A percentile compares a stretch with the other conserved stretches of the same genome.
These are phyloP conservation scores for Drosophila triauraria DNA, from an alignment of 1,140 invertebrate genomes.

Conservation along the genomic window DNA sequence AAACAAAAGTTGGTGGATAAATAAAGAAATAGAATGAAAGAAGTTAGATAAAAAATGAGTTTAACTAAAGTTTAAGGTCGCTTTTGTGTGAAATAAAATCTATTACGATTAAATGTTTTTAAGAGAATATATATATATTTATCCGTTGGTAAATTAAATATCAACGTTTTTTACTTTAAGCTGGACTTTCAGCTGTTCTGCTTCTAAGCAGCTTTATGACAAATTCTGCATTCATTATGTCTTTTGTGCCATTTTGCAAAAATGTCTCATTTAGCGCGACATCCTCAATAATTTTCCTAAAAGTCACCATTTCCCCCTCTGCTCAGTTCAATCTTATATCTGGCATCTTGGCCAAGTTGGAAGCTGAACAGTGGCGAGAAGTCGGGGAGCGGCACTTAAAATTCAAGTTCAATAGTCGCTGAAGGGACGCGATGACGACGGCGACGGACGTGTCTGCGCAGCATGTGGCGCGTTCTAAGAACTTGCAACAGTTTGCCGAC, in stretches of 20 bases:
- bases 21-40: neutral
- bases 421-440: conserved; percentile 47
- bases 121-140: no score
- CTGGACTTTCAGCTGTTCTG: neutral
- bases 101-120: no score
- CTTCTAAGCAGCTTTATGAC: neutral
- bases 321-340: neutral
- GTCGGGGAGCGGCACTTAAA: conserved; percentile 62
- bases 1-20: conserved; percentile 7
- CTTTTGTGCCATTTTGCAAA: neutral
- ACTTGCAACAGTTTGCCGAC: conserved; percentile 78
- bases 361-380: conserved; percentile 8
- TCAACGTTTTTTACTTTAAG: neutral
- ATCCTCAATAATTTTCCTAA: neutral
- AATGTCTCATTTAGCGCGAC: conserved; percentile 22
- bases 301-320: neutral
- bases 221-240: neutral
- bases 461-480: conserved; percentile 82
- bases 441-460: conserved; percentile 69
- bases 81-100: no score
- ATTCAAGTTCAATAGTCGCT: conserved; percentile 78
- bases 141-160: no score
- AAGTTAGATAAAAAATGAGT: neutral
- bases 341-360: conserved; percentile 28
- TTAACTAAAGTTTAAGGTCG: neutral